Conservation (phyloP, 2,888 invertebrate genomes). For the Lithophane socia region DNA sequence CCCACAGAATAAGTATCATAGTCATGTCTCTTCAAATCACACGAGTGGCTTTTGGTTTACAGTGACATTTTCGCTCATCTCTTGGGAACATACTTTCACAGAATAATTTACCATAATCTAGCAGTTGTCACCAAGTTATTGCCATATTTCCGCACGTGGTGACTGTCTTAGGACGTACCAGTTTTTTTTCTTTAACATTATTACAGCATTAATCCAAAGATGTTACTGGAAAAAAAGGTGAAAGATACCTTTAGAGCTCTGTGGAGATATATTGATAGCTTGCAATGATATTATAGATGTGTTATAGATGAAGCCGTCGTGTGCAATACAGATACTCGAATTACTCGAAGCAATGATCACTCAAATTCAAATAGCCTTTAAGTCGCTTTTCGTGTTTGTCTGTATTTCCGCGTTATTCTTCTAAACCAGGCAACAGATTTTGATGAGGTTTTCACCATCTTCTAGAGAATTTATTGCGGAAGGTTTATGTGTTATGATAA, state of each 20-base stretch:
- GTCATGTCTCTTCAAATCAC: neutral
- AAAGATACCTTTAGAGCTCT: neutral
- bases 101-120: slow-evolving; percentile 44
- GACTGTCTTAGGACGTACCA: neutral
- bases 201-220: neutral
- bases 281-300: neutral
- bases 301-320: too few species aligned
- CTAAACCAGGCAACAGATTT: too few species aligned
- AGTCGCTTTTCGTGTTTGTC: too few species aligned
- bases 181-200: neutral
- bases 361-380: too few species aligned
- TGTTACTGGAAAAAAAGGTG: neutral
- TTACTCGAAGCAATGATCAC: too few species aligned
- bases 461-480: too few species aligned
- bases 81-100: slow-evolving; percentile 13
- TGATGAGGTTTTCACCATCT: too few species aligned
- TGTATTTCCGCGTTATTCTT: too few species aligned
- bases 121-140: slow-evolving; percentile 20
- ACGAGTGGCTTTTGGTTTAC: neutral
- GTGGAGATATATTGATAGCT: neutral
- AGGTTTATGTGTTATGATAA: too few species aligned
- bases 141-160: neutral
- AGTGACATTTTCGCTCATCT: neutral
- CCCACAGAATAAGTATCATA: slow-evolving; percentile 7
- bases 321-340: neutral